These are phyloP conservation scores for Hanleya hanleyi DNA, from an alignment of 2,888 invertebrate genomes.

Conservation along the genomic window DNA sequence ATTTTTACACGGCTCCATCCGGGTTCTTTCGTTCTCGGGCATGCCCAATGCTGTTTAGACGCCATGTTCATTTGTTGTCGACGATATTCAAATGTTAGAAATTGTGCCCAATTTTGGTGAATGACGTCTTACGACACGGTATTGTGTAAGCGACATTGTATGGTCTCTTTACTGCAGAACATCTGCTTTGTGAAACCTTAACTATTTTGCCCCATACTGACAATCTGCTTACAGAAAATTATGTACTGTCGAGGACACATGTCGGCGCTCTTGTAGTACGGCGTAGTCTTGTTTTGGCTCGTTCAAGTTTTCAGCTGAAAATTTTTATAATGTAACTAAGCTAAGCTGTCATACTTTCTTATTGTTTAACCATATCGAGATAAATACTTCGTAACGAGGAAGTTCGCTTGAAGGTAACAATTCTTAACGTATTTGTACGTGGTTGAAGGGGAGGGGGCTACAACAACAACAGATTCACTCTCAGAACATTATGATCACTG, in stretches of 20 bases:
- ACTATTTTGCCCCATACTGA: too few relatives aligned
- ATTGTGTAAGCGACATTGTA: not conserved
- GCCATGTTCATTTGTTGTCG: constrained; percentile 10
- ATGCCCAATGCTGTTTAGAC: constrained; percentile 2
- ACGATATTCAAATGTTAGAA: not conserved
- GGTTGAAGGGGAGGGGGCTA: too few relatives aligned
- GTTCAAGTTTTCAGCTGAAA: not conserved
- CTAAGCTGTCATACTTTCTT: too few relatives aligned
- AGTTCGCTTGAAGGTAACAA: too few relatives aligned
- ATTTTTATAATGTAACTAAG: not conserved
- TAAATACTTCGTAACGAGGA: too few relatives aligned
- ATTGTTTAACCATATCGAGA: too few relatives aligned
- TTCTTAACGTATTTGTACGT: too few relatives aligned
- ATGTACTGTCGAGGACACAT: not conserved
- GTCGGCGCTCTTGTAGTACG: not conserved
- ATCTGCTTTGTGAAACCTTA: too few relatives aligned
- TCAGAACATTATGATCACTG: too few relatives aligned
- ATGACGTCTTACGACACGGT: not conserved
- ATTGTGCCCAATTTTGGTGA: not conserved
- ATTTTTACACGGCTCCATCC: constrained; percentile 3
- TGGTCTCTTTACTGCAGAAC: not conserved
- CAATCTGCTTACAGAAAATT: not conserved
- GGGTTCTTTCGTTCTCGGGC: constrained; percentile 3
- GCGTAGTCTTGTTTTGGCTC: not conserved
- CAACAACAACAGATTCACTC: too few relatives aligned